phyloP scores from a whole-genome alignment of 2,113 vertebrate species.

The Rana temporaria region DNA sequence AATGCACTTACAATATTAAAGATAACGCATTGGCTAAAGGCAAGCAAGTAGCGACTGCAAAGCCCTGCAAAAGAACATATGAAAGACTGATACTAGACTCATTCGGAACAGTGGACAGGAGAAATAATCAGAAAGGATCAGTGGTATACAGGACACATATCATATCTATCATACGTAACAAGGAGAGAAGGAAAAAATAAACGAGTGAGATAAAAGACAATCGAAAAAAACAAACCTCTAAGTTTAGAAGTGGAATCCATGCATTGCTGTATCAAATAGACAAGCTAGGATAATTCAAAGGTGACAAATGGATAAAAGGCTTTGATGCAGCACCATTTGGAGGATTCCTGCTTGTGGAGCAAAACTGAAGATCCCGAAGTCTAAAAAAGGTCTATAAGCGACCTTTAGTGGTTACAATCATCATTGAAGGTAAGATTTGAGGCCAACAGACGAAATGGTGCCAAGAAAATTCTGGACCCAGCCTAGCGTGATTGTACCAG shows the following conservation, averaged over 20 bases:
- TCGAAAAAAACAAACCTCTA: neutral
- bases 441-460: constrained; percentile 21
- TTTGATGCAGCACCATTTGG: neutral
- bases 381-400: neutral
- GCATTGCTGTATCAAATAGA: neutral
- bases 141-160: too few relatives aligned
- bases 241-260: neutral
- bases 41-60: neutral
- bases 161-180: too few relatives aligned
- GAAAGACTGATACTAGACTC: too few relatives aligned
- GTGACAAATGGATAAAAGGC: neutral
- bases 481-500: neutral
- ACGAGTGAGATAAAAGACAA: neutral
- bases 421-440: neutral
- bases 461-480: constrained; percentile 11
- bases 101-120: too few relatives aligned
- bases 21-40: neutral
- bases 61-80: neutral
- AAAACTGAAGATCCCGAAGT: neutral
- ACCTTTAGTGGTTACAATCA: neutral
- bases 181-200: neutral
- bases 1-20: neutral
- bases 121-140: too few relatives aligned
- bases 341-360: neutral
- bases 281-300: neutral